These are phyloP conservation scores for Percopsis omiscomaycus DNA, from an alignment of 2,797 vertebrate species.

Conservation along the genomic window DNA sequence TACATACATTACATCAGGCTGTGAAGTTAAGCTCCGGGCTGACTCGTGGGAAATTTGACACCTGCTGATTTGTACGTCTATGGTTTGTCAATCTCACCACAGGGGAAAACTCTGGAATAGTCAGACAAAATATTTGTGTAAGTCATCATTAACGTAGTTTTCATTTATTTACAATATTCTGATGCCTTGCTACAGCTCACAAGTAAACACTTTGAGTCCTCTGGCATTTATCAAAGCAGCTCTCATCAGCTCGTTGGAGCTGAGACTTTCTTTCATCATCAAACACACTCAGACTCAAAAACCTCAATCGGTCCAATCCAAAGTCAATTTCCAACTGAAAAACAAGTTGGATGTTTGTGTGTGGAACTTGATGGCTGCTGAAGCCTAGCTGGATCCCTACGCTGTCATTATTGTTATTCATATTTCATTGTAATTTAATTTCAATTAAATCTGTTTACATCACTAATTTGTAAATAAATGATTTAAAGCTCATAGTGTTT, in stretches of 20 bases:
- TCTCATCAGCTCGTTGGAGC: constrained; percentile 42
- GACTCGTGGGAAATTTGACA: constrained; percentile 44
- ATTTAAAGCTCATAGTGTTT: not conserved
- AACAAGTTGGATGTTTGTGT: constrained; percentile 30
- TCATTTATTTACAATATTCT: constrained; percentile 68
- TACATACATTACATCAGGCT: constrained; percentile 28
- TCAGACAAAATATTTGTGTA: constrained; percentile 54
- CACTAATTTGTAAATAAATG: not conserved
- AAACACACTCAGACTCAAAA: constrained; percentile 50
- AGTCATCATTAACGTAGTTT: constrained; percentile 63
- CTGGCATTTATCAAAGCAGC: constrained; percentile 61
- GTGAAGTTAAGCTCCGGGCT: constrained; percentile 22
- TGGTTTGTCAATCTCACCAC: constrained; percentile 51
- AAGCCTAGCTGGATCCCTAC: constrained; percentile 4
- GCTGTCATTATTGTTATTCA: constrained; percentile 13
- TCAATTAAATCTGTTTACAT: not conserved
- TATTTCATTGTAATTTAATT: constrained; percentile 12
- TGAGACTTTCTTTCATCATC: constrained; percentile 64
- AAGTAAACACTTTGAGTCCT: constrained; percentile 51
- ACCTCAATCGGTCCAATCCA: constrained; percentile 34
- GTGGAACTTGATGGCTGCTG: constrained; percentile 32
- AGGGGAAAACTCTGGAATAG: constrained; percentile 40
- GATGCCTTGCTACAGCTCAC: constrained; percentile 53
- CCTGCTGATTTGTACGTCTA: constrained; percentile 61
- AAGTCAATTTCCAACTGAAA: constrained; percentile 37